Evolutionary conservation across 2,888 invertebrate genomes (phyloP).

Genomic region (Eristalinus aeneus): DNA sequence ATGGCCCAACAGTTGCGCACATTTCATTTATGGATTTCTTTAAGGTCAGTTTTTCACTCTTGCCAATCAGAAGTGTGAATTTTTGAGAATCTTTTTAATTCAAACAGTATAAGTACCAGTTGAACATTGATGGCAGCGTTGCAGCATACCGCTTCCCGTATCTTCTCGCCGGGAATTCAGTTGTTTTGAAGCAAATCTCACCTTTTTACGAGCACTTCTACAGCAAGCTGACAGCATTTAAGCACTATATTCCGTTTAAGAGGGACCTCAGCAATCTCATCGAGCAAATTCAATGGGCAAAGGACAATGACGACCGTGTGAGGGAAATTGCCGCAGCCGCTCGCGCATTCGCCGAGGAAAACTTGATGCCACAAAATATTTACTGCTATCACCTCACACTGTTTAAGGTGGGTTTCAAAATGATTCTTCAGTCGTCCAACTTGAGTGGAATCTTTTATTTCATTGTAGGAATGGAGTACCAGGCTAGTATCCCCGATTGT

Average conservation of each 20-base stretch:
- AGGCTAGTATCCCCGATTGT: conserved; percentile 83
- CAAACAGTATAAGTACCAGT: conserved; percentile 94
- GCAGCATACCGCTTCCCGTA: conserved; percentile 97
- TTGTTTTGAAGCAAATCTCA: conserved; percentile 95
- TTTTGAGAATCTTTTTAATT: not conserved
- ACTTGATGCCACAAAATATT: conserved; percentile 91
- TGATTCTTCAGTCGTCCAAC: not conserved
- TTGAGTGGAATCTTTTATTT: not conserved
- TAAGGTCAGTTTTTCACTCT: conserved; percentile 84
- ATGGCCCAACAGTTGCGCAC: conserved; percentile 92
- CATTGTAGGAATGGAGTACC: conserved; percentile 88
- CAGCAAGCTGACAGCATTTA: conserved; percentile 85
- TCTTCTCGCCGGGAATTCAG: conserved; percentile 91
- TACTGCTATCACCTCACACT: conserved; percentile 92
- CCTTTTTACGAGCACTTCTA: conserved; percentile 98
- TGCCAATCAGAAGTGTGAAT: not conserved
- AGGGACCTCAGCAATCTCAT: conserved; percentile 90
- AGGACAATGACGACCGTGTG: conserved; percentile 86
- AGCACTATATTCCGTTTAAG: conserved; percentile 92
- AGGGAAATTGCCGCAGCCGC: conserved; percentile 85
- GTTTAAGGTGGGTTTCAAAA: conserved; percentile 82
- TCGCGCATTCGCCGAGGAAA: conserved; percentile 86
- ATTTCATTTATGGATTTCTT: conserved; percentile 97
- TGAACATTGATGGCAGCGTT: conserved; percentile 97
- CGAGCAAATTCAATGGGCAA: conserved; percentile 90